These are phyloP conservation scores for Trematomus loennbergii DNA, from an alignment of 2,113 vertebrate species.

Conservation along the genomic window DNA sequence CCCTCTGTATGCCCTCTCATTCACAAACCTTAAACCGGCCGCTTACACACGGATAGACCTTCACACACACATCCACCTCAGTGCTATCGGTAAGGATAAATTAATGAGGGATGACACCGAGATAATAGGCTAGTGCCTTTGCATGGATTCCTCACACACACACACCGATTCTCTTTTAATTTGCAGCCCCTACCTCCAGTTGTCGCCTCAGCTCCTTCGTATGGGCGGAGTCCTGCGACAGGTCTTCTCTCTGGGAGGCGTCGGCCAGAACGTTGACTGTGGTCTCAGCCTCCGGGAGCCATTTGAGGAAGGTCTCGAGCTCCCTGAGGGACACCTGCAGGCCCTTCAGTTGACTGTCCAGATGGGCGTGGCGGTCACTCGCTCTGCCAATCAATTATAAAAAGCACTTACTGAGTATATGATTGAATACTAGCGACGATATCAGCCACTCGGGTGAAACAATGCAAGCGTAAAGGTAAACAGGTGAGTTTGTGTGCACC, in stretches of 20 bases:
- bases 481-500: constrained; percentile 77
- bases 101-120: constrained; percentile 69
- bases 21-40: constrained; percentile 51
- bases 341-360: constrained; percentile 90
- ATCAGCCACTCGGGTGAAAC: background rate
- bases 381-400: constrained; percentile 80
- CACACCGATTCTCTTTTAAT: background rate
- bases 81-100: constrained; percentile 26
- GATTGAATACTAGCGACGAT: background rate
- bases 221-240: constrained; percentile 85
- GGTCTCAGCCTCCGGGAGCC: constrained; percentile 95
- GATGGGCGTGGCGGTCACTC: constrained; percentile 85
- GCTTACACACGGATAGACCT: constrained; percentile 8
- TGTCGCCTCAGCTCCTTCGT: constrained; percentile 88
- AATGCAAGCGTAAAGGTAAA: background rate
- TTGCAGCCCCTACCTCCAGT: constrained; percentile 86
- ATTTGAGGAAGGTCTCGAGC: constrained; percentile 93
- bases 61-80: constrained; percentile 1
- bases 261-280: constrained; percentile 91
- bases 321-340: constrained; percentile 90
- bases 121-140: constrained; percentile 68
- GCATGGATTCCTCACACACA: constrained; percentile 28
- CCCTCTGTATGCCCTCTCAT: constrained; percentile 39
- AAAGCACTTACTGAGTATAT: background rate
- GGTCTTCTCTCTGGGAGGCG: constrained; percentile 89